A percentile compares a stretch with the other conserved stretches of the same genome.
These are phyloP conservation scores for Caenorhabditis sp. DNA, from an alignment of 2,888 invertebrate genomes.

Conservation along the genomic window DNA sequence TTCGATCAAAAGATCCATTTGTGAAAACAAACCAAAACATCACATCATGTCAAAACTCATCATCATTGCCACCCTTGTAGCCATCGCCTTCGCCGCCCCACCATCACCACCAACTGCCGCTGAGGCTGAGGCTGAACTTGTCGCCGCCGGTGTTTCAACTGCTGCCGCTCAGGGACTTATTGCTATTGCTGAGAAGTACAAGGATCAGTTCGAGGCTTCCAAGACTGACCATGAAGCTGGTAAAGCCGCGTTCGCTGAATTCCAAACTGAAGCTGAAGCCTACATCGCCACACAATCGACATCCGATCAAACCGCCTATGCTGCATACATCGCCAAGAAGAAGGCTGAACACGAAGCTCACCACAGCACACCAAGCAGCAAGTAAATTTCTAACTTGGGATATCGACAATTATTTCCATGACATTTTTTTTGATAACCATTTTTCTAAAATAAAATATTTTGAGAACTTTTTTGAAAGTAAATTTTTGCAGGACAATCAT, in stretches of 20 bases:
- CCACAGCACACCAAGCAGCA: background rate
- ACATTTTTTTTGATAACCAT: too few relatives aligned
- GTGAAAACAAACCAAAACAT: too few relatives aligned
- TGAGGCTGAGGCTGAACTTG: constrained; percentile 18
- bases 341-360: constrained; percentile 16
- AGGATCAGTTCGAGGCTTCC: constrained; percentile 10
- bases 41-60: background rate
- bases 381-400: too few relatives aligned
- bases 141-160: constrained; percentile 17
- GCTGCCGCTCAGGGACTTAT: constrained; percentile 14
- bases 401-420: too few relatives aligned
- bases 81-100: background rate
- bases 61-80: background rate
- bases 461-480: too few relatives aligned
- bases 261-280: constrained; percentile 15
- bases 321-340: constrained; percentile 22
- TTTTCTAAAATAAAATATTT: too few relatives aligned
- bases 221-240: constrained; percentile 11
- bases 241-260: constrained; percentile 9
- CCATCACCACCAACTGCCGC: constrained; percentile 11
- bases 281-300: constrained; percentile 17
- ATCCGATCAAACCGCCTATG: constrained; percentile 23
- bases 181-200: constrained; percentile 18
- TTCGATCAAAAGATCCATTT: too few relatives aligned
- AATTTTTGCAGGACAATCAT: too few relatives aligned